Conservation (phyloP, 2,888 invertebrate genomes). For the Plusia festucae region DNA sequence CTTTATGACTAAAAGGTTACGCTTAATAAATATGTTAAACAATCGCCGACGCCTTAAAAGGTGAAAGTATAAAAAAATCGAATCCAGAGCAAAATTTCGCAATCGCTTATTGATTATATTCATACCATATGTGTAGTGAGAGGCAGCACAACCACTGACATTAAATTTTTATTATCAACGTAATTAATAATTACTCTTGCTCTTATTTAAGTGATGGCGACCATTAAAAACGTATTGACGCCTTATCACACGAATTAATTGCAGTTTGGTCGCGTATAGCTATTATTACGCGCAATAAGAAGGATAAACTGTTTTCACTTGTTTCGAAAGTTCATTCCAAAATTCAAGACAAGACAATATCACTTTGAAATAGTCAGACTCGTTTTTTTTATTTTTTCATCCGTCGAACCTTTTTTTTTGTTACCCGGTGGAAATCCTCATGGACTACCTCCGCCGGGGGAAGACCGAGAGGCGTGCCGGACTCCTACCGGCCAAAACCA, state of each 20-base stretch:
- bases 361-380: no score
- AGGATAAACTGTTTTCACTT: slow-evolving; percentile 15
- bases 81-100: slow-evolving; percentile 65
- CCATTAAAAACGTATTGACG: slow-evolving; percentile 22
- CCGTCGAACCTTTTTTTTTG: no score
- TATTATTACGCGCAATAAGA: slow-evolving; percentile 27
- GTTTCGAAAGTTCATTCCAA: not conserved
- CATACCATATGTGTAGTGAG: slow-evolving; percentile 50
- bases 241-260: slow-evolving; percentile 26
- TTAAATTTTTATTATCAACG: slow-evolving; percentile 48
- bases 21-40: slow-evolving; percentile 11
- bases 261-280: slow-evolving; percentile 16
- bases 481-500: no score
- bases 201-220: slow-evolving; percentile 7
- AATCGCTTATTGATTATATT: slow-evolving; percentile 53
- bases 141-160: slow-evolving; percentile 56
- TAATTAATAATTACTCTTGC: slow-evolving; percentile 42
- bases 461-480: no score
- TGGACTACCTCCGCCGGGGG: no score
- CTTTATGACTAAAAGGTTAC: not conserved
- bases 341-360: no score
- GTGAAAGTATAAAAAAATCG: slow-evolving; percentile 64
- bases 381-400: no score
- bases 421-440: no score
- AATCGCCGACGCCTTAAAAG: slow-evolving; percentile 19